Evolutionary conservation across 2,888 invertebrate genomes (phyloP), one percentile per base, ranked within the genome.

Genomic region (Platypus cylindrus): DNA sequence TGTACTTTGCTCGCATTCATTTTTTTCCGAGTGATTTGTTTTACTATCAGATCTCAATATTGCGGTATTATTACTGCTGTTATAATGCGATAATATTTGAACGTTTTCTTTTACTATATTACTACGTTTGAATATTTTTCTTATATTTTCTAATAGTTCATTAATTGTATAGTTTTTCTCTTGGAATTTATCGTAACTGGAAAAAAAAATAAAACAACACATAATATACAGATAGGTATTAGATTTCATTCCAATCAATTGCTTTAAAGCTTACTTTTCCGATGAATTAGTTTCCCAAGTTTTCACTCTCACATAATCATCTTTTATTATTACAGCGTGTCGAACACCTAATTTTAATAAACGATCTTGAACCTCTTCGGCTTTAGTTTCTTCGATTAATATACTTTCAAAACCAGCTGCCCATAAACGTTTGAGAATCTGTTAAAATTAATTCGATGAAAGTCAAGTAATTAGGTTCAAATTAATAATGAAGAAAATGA

Each of bases 141-240:
- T 77, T 33, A 87, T 68, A 45, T 75, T 75, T 23, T 85, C 84
- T 1, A 75, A 62, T 2, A 82, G 62, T 41, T 85, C 82, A 3
- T 67, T 54, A 13, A 66, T 60, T 7, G 59, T 64, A n/a, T 77
- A 64, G 48, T 68, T 71, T 11, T 71, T 71, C 47, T 81, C 79
- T 44, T 75, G 73, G 52, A 75, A 75, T 43, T 73, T 66, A 43
- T 34, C 47, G 36, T 36, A 33, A 25, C 37, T 38, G 20, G 5
- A 29, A 36, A 12, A 4, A 9, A 31, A 12, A 34, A 9, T 17
- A 24, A 22, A 8, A 15, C 9, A 17, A 12, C 17, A 12, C 11
- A 17, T 23, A 36, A 5, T 18, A 18, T 7, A 13, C 12, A 29
- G 20, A 20, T 20, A 20, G n/a, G n/a, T 20, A 20, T 20, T 7